Percentiles rank a stretch among this genome's conserved stretches.
Evolutionary conservation across 2,888 invertebrate species (phyloP).

Genomic region (Synergus gifuensis): DNA sequence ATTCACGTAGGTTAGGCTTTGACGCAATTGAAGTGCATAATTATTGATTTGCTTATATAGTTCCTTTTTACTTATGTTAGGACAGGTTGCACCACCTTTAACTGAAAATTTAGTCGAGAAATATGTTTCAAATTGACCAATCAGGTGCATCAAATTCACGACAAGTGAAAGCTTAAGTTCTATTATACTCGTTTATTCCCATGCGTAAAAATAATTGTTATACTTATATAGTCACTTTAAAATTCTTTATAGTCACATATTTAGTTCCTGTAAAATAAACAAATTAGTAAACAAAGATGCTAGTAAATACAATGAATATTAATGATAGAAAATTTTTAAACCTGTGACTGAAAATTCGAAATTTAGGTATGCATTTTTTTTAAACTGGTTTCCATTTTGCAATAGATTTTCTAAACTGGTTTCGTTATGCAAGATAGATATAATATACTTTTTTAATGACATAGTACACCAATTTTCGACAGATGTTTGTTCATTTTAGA

Average conservation of each 20-base stretch:
- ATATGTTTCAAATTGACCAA: neutral
- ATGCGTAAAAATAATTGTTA: conserved; percentile 10
- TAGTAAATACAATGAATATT: neutral
- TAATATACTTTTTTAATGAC: conserved; percentile 8
- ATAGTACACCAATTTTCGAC: neutral
- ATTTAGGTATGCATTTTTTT: neutral
- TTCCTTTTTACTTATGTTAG: neutral
- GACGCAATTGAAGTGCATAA: conserved; percentile 26
- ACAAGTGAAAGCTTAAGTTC: conserved; percentile 6
- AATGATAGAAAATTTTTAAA: too few relatives aligned
- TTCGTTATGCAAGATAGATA: conserved; percentile 1
- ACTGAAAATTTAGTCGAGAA: conserved; percentile 14
- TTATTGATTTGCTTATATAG: conserved; percentile 25
- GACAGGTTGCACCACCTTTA: neutral
- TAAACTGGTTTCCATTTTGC: conserved; percentile 34
- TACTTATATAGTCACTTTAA: neutral
- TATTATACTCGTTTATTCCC: neutral
- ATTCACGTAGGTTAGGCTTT: neutral
- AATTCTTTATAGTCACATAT: neutral
- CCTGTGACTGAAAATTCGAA: neutral
- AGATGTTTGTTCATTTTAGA: neutral
- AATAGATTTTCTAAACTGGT: conserved; percentile 16
- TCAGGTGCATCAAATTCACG: conserved; percentile 5
- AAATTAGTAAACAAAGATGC: neutral
- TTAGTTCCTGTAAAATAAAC: too few relatives aligned